These are phyloP conservation scores for Loriculus beryllinus DNA, from an alignment of 2,797 vertebrate genomes.

Conservation along the genomic window DNA sequence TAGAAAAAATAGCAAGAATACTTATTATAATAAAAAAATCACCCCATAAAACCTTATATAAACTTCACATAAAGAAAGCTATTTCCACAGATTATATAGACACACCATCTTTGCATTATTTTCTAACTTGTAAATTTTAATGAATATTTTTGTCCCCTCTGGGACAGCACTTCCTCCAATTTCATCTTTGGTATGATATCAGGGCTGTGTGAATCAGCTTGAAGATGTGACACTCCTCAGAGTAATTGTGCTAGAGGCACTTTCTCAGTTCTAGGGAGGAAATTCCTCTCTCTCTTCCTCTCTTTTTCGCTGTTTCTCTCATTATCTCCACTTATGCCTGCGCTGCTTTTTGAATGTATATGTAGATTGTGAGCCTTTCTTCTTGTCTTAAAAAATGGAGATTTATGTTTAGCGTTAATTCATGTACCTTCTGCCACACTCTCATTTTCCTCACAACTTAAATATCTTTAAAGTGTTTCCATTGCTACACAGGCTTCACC, in stretches of 20 bases:
- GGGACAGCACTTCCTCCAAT: not conserved
- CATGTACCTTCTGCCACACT: not conserved
- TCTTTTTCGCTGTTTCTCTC: not conserved
- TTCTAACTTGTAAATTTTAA: not conserved
- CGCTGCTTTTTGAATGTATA: not conserved
- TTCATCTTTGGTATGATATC: not conserved
- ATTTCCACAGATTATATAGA: not conserved
- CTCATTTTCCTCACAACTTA: not conserved
- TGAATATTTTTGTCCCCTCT: not conserved
- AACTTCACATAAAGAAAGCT: not conserved
- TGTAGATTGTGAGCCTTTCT: not conserved
- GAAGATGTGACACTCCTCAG: rapidly evolving
- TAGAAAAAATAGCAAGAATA: not conserved
- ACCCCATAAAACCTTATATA: not conserved
- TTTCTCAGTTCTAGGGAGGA: not conserved
- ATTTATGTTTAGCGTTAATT: not conserved
- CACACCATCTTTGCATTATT: not conserved
- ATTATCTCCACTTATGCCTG: not conserved
- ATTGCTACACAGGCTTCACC: not conserved
- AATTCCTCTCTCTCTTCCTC: not conserved
- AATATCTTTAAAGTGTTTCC: not conserved
- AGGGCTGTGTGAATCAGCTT: not conserved
- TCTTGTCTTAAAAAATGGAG: not conserved
- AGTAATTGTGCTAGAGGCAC: not conserved
- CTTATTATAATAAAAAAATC: not conserved